Base-by-base conservation (phyloP, 2,888 invertebrate genomes). In the Eilema depressum region DNA sequence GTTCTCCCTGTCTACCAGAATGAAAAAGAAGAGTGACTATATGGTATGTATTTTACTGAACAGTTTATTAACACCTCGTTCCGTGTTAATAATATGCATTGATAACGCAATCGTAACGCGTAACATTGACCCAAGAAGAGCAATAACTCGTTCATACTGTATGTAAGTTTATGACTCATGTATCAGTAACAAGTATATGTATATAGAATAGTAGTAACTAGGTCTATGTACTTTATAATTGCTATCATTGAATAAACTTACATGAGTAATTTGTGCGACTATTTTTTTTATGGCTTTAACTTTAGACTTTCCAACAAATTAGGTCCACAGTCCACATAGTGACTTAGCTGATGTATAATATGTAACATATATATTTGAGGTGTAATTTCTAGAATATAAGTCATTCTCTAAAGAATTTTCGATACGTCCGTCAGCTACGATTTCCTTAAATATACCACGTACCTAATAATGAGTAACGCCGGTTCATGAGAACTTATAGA, bases 121-220 rank as follows among this genome's bases (percentile, higher is more conserved):
- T 56, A 66, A 59, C 70, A 66, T 62, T 66, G 65, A 70, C 61
- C 69, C 56, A 25, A 28, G n/a, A 61, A 63, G 53, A 64, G 63
- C 41, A 59, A 64, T 66, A 62, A 61, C 56, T 56, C 37, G 17
- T 23, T 33, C 25, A 56, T 65, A 33, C 14, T 33, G 20, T 14
- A 30, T 25, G 17, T 53, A 53, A 59, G 20, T 37, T 37, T 25
- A 23, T 66, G 66, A 59, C 8, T 41, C 66, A 37, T 59, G n/a
- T 23, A 2, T 30, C 20, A 63, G 10, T 47, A 20, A 47, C 20
- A 62, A 33, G 37, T 33, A n/a, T 62, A 23, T 26, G 17, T 17
- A 62, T 14, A 11, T 23, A 62, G 8, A 26, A 14, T 25, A 63
- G 1, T 25, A 63, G 25, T 11, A 10, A 17, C 41, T 20, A 25